Percentiles rank a stretch among this genome's conserved stretches.
Conservation (phyloP, 2,888 invertebrate genomes). For the Cyrtodaria siliqua region DNA sequence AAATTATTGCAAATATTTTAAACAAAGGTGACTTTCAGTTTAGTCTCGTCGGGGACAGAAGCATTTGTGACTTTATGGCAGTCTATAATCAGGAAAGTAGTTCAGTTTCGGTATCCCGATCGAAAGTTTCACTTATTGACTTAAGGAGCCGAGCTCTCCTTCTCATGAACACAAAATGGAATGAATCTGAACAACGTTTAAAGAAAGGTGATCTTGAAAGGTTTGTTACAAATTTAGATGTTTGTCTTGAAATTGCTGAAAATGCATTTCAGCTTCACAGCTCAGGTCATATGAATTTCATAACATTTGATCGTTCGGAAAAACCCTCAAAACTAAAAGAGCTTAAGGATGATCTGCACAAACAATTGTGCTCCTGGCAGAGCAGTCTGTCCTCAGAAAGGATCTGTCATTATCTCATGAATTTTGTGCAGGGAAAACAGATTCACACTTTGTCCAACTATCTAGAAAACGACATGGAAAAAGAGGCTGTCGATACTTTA, state of each 20-base stretch:
- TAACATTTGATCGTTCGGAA: not conserved
- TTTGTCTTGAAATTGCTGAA: slow-evolving; percentile 34
- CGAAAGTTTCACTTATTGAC: slow-evolving; percentile 49
- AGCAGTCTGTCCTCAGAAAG: slow-evolving; percentile 19
- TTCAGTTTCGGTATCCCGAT: slow-evolving; percentile 18
- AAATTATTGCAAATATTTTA: slow-evolving; percentile 60
- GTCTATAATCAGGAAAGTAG: slow-evolving; percentile 32
- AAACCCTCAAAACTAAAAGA: not conserved
- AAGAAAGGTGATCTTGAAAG: slow-evolving; percentile 12
- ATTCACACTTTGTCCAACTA: slow-evolving; percentile 49
- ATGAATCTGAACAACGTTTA: slow-evolving; percentile 3
- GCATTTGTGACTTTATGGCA: slow-evolving; percentile 19
- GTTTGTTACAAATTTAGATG: slow-evolving; percentile 27
- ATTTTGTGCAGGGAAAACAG: slow-evolving; percentile 59
- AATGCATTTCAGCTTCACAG: slow-evolving; percentile 7
- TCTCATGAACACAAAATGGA: slow-evolving; percentile 52
- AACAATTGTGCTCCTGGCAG: slow-evolving; percentile 25
- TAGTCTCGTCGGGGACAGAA: not conserved
- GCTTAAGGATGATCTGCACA: not conserved
- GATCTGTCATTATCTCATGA: slow-evolving; percentile 46
- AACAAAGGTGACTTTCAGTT: slow-evolving; percentile 48
- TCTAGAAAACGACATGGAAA: slow-evolving; percentile 18
- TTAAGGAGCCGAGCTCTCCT: slow-evolving; percentile 50
- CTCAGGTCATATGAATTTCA: slow-evolving; percentile 35
- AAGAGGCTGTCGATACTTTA: slow-evolving; percentile 14